phyloP scores from a whole-genome alignment of 2,797 vertebrate species.

The Clarias pachynema region DNA sequence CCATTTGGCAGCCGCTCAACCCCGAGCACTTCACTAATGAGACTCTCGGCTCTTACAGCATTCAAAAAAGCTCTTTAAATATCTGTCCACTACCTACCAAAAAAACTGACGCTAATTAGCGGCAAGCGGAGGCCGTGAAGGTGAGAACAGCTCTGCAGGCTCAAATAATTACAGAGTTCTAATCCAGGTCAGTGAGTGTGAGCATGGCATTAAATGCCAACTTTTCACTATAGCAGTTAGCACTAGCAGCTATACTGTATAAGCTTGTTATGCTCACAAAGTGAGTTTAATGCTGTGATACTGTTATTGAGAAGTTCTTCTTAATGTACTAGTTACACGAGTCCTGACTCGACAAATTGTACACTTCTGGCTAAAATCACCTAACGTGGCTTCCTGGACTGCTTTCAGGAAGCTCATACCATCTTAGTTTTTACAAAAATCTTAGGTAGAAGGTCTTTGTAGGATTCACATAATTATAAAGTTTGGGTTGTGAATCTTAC shows the following conservation, averaged over 20 bases:
- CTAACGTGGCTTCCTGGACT: not conserved
- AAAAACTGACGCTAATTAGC: slow-evolving; percentile 39
- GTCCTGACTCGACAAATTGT: not conserved
- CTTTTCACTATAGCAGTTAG: not conserved
- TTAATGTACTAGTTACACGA: not conserved
- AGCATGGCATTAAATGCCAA: not conserved
- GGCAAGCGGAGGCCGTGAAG: slow-evolving; percentile 1
- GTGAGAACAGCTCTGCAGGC: slow-evolving; percentile 24
- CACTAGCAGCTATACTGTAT: not conserved
- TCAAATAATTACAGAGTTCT: slow-evolving; percentile 19
- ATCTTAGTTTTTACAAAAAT: not conserved
- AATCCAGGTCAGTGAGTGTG: slow-evolving; percentile 16
- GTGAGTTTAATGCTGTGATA: not conserved
- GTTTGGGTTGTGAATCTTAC: too few relatives aligned
- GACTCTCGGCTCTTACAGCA: slow-evolving; percentile 13
- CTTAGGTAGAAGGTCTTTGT: too few relatives aligned
- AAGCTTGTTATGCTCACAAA: not conserved
- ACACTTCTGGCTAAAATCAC: not conserved
- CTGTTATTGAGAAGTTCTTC: not conserved
- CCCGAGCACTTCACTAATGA: slow-evolving; percentile 34
- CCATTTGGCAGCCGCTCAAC: slow-evolving; percentile 27
- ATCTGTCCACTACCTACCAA: slow-evolving; percentile 20
- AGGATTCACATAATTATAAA: too few relatives aligned
- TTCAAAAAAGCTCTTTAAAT: slow-evolving; percentile 23
- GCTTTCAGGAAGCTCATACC: not conserved